Percentiles rank a stretch among this genome's conserved stretches.
Conservation (phyloP, 2,888 invertebrate genomes). For the Julus scanicus region DNA sequence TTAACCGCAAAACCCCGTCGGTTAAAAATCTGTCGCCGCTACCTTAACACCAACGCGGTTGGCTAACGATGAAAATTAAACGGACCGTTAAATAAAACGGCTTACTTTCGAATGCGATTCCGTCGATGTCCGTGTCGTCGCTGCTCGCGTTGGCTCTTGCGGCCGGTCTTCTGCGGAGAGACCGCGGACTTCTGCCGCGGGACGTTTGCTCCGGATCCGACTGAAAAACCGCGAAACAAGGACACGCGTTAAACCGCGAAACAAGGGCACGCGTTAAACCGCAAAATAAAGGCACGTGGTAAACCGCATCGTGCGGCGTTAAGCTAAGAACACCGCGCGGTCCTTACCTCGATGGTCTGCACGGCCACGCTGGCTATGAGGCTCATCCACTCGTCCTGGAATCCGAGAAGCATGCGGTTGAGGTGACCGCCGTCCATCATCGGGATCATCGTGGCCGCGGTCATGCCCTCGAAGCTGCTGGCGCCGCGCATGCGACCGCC, state of each 20-base stretch:
- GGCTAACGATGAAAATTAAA: too few species aligned
- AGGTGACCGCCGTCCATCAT: background rate
- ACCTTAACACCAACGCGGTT: too few species aligned
- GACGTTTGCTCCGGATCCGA: background rate
- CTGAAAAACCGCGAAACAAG: background rate
- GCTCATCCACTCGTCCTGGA: background rate
- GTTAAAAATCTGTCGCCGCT: too few species aligned
- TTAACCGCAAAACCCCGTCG: too few species aligned
- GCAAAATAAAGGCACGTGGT: too few species aligned
- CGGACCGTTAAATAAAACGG: too few species aligned
- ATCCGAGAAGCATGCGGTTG: background rate
- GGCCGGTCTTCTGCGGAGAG: background rate
- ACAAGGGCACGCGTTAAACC: too few species aligned
- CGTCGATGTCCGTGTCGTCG: background rate
- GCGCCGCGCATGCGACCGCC: background rate
- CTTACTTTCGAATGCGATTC: constrained; percentile 7
- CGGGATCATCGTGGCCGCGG: background rate
- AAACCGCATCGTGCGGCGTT: too few species aligned
- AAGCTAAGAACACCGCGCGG: too few species aligned
- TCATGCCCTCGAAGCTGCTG: background rate
- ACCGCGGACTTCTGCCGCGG: background rate
- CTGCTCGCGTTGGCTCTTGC: background rate
- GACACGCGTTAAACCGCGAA: too few species aligned
- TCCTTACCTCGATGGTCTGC: background rate
- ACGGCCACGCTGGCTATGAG: background rate